Evolutionary conservation across 2,113 vertebrate species (phyloP).

Genomic region (Elanoides forficatus): DNA sequence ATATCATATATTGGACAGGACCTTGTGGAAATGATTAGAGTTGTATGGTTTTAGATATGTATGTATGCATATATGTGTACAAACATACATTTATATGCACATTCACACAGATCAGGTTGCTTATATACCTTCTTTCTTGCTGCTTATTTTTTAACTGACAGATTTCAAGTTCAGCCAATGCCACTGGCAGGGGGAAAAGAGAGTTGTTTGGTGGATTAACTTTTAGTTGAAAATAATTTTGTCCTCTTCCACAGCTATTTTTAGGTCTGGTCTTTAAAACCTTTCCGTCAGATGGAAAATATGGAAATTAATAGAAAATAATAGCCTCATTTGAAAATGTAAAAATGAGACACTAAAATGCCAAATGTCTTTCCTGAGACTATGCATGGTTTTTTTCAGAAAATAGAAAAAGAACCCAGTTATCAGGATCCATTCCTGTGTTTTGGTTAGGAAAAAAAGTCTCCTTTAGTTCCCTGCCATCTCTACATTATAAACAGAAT

Average conservation of each 20-base stretch:
- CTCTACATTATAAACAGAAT: not conserved
- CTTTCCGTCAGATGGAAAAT: not conserved
- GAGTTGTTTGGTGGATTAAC: not conserved
- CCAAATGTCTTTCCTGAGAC: not conserved
- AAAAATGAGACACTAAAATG: conserved; percentile 69
- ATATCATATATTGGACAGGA: not conserved
- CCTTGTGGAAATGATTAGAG: not conserved
- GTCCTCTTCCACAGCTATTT: not conserved
- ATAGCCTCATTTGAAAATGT: conserved; percentile 58
- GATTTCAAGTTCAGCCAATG: not conserved
- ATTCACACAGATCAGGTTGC: not conserved
- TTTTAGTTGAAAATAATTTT: not conserved
- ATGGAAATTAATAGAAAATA: conserved; percentile 19
- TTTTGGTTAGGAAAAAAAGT: not conserved
- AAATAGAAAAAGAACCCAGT: not conserved
- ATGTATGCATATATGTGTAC: not conserved
- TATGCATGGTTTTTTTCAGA: not conserved
- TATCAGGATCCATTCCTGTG: not conserved
- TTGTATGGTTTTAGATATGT: not conserved
- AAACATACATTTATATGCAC: not conserved
- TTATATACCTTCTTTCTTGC: not conserved
- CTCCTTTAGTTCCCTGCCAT: not conserved
- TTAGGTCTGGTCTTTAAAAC: not conserved
- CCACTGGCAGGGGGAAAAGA: not conserved
- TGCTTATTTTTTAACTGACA: not conserved